Evolutionary conservation across 2,113 vertebrate species (phyloP).

Genomic region (Rissa tridactyla): DNA sequence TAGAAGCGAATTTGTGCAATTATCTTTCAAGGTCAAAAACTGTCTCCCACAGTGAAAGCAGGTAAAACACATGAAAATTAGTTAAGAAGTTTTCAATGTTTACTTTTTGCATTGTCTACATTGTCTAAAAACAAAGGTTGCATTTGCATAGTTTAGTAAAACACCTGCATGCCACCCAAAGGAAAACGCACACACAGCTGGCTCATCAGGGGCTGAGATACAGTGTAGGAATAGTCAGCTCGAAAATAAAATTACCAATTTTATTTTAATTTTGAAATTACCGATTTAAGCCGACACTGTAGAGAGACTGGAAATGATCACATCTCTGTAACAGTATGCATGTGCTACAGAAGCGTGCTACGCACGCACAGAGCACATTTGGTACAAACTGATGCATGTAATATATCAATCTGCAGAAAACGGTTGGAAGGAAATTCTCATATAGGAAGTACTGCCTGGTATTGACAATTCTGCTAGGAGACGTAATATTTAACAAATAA

Average conservation of each 20-base stretch:
- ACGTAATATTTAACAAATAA: background rate
- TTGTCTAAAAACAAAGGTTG: background rate
- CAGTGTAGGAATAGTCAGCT: background rate
- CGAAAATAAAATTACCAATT: background rate
- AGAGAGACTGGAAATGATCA: background rate
- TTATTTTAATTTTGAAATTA: background rate
- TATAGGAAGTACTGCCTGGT: background rate
- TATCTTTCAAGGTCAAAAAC: slow-evolving; percentile 48
- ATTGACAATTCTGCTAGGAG: background rate
- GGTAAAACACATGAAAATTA: background rate
- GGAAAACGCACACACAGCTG: background rate
- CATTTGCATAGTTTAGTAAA: background rate
- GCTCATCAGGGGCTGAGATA: background rate
- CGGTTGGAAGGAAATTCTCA: background rate
- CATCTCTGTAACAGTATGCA: background rate
- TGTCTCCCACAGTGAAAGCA: background rate
- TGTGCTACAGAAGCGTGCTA: background rate
- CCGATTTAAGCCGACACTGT: background rate
- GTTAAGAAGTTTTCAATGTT: background rate
- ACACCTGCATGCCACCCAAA: background rate
- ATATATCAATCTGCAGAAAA: background rate
- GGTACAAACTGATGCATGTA: background rate
- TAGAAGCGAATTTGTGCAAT: background rate
- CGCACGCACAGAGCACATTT: background rate
- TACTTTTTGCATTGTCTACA: background rate